Percentiles rank a stretch among this genome's conserved stretches.
These are phyloP conservation scores for Dasypolia templi DNA, from an alignment of 2,888 invertebrate species.

Conservation along the genomic window DNA sequence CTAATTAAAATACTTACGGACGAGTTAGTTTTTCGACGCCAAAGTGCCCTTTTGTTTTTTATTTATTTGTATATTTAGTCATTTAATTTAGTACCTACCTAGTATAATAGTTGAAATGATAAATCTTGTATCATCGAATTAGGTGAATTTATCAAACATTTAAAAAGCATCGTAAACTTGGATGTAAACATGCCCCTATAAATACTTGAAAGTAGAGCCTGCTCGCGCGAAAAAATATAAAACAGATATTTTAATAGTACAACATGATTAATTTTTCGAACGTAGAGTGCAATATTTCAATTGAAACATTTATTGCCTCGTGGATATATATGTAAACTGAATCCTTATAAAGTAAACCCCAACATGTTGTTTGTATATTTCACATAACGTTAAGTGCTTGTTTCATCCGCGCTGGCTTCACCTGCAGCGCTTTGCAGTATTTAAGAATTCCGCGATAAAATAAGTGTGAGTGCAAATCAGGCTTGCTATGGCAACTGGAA, in stretches of 20 bases:
- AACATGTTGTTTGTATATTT: slow-evolving; percentile 45
- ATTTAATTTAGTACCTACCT: neutral
- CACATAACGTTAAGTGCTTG: slow-evolving; percentile 51
- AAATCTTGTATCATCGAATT: neutral
- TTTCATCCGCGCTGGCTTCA: slow-evolving; percentile 37
- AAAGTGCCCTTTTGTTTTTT: neutral
- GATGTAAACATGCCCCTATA: slow-evolving; percentile 9
- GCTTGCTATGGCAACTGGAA: slow-evolving; percentile 35
- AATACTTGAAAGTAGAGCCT: slow-evolving; percentile 1
- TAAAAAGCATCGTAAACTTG: slow-evolving; percentile 10
- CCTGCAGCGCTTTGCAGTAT: slow-evolving; percentile 52
- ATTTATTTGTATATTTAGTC: neutral
- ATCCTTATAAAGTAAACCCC: slow-evolving; percentile 35
- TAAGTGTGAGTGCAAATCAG: slow-evolving; percentile 41
- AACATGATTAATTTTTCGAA: slow-evolving; percentile 9
- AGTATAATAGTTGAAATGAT: neutral
- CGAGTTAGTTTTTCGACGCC: neutral
- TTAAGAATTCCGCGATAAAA: slow-evolving; percentile 57
- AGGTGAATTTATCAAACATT: neutral
- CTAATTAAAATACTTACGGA: neutral
- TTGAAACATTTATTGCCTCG: slow-evolving; percentile 46
- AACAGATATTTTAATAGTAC: slow-evolving; percentile 4
- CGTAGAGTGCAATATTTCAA: slow-evolving; percentile 40
- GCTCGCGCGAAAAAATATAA: slow-evolving; percentile 24
- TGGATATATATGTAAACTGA: slow-evolving; percentile 56